Percentiles rank a stretch among this genome's conserved stretches.
Conservation (phyloP, 1,140 invertebrate species). For the Lamellibrachia luymesi region DNA sequence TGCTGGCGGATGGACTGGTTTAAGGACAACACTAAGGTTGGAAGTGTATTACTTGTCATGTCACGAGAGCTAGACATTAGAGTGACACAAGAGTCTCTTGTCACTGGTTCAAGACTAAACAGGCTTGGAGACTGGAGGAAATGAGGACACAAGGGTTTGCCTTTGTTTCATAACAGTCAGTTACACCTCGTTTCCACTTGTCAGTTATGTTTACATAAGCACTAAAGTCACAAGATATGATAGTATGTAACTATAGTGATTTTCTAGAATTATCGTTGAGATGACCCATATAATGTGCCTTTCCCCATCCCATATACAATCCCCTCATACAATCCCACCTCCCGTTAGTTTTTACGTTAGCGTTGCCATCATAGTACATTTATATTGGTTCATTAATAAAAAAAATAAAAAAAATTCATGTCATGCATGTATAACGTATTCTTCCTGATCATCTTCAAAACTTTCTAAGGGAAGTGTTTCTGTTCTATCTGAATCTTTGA, state of each 20-base stretch:
- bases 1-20: not conserved
- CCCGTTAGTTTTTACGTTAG: too few relatives aligned
- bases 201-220: not conserved
- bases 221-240: not conserved
- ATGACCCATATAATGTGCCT: too few relatives aligned
- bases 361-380: too few relatives aligned
- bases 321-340: too few relatives aligned
- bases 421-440: too few relatives aligned
- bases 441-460: not conserved
- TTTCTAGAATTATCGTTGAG: too few relatives aligned
- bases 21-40: not conserved
- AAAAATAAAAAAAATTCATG: too few relatives aligned
- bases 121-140: not conserved
- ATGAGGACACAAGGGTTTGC: not conserved
- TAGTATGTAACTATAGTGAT: too few relatives aligned
- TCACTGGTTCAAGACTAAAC: not conserved
- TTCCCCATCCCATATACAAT: too few relatives aligned
- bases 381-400: too few relatives aligned
- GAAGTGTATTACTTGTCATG: not conserved
- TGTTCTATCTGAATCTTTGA: not conserved
- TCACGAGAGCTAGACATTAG: not conserved
- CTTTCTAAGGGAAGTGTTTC: not conserved
- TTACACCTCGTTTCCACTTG: not conserved
- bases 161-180: not conserved
- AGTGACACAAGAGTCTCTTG: not conserved